Evolutionary conservation across 1,140 invertebrate genomes (phyloP).

Genomic region (Euura saliciscinereae): DNA sequence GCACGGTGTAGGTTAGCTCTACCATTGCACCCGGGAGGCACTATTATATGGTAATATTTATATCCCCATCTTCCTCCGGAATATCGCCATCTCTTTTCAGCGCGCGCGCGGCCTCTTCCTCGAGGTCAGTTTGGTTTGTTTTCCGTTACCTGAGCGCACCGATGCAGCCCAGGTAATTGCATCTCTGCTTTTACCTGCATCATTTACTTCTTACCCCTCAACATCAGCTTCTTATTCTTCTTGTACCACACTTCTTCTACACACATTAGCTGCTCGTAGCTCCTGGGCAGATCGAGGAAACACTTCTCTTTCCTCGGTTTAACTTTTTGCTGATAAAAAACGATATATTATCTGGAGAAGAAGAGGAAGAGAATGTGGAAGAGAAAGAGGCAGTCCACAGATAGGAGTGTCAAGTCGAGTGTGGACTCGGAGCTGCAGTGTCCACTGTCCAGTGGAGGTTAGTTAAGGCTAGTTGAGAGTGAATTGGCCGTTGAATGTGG

Average conservation of each 20-base stretch:
- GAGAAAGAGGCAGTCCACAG: too few relatives aligned
- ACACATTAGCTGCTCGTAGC: neutral
- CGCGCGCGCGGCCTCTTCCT: slow-evolving; percentile 17
- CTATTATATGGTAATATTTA: slow-evolving; percentile 56
- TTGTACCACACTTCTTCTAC: neutral
- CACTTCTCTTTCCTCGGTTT: too few relatives aligned
- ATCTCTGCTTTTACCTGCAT: slow-evolving; percentile 4
- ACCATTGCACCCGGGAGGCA: slow-evolving; percentile 45
- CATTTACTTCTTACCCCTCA: neutral
- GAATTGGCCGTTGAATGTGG: slow-evolving; percentile 40
- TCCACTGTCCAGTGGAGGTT: neutral
- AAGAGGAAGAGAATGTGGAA: too few relatives aligned
- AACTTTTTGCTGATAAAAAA: too few relatives aligned
- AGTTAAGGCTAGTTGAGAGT: slow-evolving; percentile 20
- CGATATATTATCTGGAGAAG: too few relatives aligned
- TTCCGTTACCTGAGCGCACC: neutral
- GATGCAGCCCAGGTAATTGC: neutral
- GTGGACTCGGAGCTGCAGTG: neutral
- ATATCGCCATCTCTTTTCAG: slow-evolving; percentile 19
- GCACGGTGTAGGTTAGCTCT: neutral
- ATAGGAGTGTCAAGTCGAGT: neutral
- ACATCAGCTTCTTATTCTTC: neutral
- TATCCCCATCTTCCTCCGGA: slow-evolving; percentile 17
- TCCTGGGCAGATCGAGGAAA: too few relatives aligned
- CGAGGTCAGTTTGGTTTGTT: slow-evolving; percentile 6